Evolutionary conservation across 92 coral and sea anemone species (phyloP), one percentile per base, ranked within the genome.

Genomic region (Nematostella vectensis): DNA sequence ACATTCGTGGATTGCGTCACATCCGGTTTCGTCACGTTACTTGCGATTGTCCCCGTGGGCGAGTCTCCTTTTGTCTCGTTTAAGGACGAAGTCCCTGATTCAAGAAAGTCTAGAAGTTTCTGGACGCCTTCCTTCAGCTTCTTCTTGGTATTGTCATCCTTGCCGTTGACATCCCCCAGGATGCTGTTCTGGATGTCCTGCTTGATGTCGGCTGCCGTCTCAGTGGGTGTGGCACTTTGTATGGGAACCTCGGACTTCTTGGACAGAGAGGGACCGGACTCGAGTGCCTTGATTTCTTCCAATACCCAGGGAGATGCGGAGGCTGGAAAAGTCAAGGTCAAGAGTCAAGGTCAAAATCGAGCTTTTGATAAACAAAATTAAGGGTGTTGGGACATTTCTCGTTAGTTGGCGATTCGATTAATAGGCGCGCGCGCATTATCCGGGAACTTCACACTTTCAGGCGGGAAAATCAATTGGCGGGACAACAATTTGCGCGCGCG

Each of bases 91-190:
- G 72, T 19, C 22, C 72, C 79, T 25, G 75, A 63, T 29, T 71
- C 79, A 3, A 78, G 78, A 50, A 78, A 78, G 52, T 60, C 71
- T 29, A 78, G 59, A 20, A 78, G 58, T 28, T 67, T 78, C 37
- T 78, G 59, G 13, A 78, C 85, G 8, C 85, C 85, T 48, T 78
- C 85, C 39, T 78, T 78, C 22, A 54, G 57, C 18, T 55, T 66
- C 1, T 40, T 6, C 17, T 38, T 47, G 2, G 63, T 18, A n/a
- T n/a, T n/a, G 36, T 21, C 57, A 53, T 64, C 42, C 25, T 27
- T 45, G 2, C 56, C 63, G 9, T 8, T 8, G 15, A 6, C 23
- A 11, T 11, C 4, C 9, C 51, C 51, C 4, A 45, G 23, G 23
- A 45, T 45, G 23, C 51, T 45, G 4, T 45, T 19, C 18, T 45